Conservation (phyloP, 92 coral and sea anemone species). For the Zoanthus solanderi region DNA sequence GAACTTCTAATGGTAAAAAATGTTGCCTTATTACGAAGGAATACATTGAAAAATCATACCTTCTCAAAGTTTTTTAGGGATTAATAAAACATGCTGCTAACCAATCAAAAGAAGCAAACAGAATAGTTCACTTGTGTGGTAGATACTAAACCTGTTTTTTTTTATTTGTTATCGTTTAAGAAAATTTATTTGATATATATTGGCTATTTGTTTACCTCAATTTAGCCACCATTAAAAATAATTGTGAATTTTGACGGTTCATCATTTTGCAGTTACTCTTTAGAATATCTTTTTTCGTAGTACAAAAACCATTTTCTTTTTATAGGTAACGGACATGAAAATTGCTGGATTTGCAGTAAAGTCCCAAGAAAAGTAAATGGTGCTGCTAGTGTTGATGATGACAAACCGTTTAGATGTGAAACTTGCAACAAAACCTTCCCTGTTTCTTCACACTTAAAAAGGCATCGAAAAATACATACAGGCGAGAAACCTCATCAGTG, state of each 20-base stretch:
- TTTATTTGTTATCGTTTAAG: background rate
- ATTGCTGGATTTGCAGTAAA: constrained; percentile 46
- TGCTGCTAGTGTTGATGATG: background rate
- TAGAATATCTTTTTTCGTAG: constrained; percentile 24
- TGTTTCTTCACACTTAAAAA: constrained; percentile 36
- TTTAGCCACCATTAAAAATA: background rate
- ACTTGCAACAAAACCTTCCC: constrained; percentile 35
- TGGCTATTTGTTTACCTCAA: background rate
- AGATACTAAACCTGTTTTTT: background rate
- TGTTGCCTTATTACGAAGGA: background rate
- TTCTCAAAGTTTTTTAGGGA: background rate
- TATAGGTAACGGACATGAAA: constrained; percentile 32
- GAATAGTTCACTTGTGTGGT: background rate
- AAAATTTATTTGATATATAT: background rate
- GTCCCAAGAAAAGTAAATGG: constrained; percentile 13
- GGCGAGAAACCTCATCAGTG: constrained; percentile 42
- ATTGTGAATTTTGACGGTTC: background rate
- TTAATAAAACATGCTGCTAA: background rate
- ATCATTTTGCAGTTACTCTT: background rate
- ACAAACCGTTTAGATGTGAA: constrained; percentile 42
- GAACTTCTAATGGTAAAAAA: background rate
- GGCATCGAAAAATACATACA: constrained; percentile 36
- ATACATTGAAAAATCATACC: background rate
- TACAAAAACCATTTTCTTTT: constrained; percentile 41
- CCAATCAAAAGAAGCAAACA: background rate